Evolutionary conservation across 2,888 invertebrate species (phyloP).

Genomic region (Tipula helvola): DNA sequence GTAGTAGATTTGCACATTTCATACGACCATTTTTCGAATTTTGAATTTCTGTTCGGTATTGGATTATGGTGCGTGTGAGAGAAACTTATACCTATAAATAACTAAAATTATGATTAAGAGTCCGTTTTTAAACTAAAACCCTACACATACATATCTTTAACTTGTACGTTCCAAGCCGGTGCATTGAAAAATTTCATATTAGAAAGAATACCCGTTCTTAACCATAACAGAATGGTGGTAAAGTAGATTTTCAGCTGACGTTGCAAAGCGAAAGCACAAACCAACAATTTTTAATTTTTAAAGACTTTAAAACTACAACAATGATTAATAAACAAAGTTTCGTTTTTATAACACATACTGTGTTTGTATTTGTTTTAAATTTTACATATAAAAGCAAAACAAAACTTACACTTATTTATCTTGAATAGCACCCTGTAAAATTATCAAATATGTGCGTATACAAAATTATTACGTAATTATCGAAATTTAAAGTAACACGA

Average conservation of each 20-base stretch:
- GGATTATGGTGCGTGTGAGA: too few relatives aligned
- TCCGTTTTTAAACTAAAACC: too few relatives aligned
- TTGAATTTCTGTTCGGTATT: too few relatives aligned
- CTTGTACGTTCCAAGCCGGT: too few relatives aligned
- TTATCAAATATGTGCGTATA: background rate
- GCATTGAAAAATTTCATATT: too few relatives aligned
- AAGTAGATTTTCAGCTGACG: background rate
- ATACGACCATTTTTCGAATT: too few relatives aligned
- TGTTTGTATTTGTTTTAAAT: background rate
- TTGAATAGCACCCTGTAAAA: background rate
- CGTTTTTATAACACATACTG: background rate
- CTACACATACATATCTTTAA: too few relatives aligned
- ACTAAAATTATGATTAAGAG: too few relatives aligned
- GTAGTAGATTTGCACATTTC: too few relatives aligned
- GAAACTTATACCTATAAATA: too few relatives aligned
- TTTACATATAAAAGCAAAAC: background rate
- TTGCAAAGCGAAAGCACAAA: background rate
- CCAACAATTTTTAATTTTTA: background rate
- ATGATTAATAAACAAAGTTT: too few relatives aligned
- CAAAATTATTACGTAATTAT: background rate
- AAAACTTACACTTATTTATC: background rate
- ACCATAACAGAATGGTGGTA: background rate
- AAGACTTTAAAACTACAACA: too few relatives aligned
- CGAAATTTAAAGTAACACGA: background rate
- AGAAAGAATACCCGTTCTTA: background rate